phyloP scores from a whole-genome alignment of 2,113 vertebrate species.

The Axis porcinus region DNA sequence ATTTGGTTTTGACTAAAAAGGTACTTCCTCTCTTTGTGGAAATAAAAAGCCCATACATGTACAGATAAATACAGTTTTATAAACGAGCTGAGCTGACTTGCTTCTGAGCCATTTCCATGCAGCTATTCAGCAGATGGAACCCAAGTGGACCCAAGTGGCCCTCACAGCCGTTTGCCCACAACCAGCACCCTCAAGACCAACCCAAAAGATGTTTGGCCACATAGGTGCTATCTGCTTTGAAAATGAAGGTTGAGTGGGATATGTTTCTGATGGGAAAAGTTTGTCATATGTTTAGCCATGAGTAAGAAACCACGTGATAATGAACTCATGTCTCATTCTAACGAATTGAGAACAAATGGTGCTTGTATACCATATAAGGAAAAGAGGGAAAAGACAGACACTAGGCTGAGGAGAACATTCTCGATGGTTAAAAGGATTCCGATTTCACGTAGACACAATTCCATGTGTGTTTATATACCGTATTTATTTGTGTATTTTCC shows the following conservation, averaged over 20 bases:
- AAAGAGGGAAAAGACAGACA: not conserved
- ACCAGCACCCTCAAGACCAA: slow-evolving; percentile 19
- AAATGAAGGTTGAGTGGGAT: not conserved
- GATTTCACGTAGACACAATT: slow-evolving; percentile 26
- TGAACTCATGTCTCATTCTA: slow-evolving; percentile 50
- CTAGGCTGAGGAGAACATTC: slow-evolving; percentile 37
- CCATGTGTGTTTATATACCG: slow-evolving; percentile 34
- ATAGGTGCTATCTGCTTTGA: not conserved
- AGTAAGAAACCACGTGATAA: not conserved
- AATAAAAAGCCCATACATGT: slow-evolving; percentile 59
- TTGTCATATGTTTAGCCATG: not conserved
- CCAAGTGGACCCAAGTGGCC: not conserved
- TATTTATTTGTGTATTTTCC: slow-evolving; percentile 45
- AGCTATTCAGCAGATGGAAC: slow-evolving; percentile 10
- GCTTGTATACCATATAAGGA: not conserved
- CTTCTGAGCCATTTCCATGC: slow-evolving; percentile 20
- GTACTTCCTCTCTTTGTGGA: slow-evolving; percentile 44
- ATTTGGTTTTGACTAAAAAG: slow-evolving; percentile 60
- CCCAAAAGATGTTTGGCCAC: not conserved
- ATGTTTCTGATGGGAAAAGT: slow-evolving; percentile 1
- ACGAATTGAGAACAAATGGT: slow-evolving; percentile 37
- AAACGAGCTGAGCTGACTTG: not conserved
- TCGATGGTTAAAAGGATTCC: slow-evolving; percentile 12
- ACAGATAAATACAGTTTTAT: slow-evolving; percentile 62
- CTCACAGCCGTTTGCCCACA: not conserved